Evolutionary conservation across 2,797 vertebrate genomes (phyloP).

Genomic region (Alectoris magna): DNA sequence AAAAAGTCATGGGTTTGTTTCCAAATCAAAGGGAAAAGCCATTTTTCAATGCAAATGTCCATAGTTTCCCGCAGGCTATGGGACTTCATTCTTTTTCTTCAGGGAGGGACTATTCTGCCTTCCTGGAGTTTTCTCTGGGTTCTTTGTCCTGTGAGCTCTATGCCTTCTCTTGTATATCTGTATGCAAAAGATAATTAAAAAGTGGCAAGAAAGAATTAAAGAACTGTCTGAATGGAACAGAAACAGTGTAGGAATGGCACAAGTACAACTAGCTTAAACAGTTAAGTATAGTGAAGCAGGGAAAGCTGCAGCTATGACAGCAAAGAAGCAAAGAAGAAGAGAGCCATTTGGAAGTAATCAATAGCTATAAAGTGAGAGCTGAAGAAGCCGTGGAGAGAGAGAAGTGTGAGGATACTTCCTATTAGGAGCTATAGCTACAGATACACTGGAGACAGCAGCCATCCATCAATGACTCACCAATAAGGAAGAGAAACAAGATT

Average conservation of each 20-base stretch:
- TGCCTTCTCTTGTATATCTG: not conserved
- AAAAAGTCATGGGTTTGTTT: not conserved
- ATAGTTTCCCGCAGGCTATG: not conserved
- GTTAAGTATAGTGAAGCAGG: not conserved
- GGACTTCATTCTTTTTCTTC: not conserved
- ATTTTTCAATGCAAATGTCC: not conserved
- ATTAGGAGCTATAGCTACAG: not conserved
- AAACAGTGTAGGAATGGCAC: not conserved
- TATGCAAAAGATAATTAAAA: not conserved
- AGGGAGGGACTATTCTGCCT: not conserved
- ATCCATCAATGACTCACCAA: conserved; percentile 1
- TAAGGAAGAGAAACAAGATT: not conserved
- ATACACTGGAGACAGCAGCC: not conserved
- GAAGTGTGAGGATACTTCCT: not conserved
- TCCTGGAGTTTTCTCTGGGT: not conserved
- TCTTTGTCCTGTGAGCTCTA: not conserved
- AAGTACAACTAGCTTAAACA: not conserved
- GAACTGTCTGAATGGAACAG: not conserved
- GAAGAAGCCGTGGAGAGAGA: not conserved
- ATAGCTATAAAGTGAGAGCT: not conserved
- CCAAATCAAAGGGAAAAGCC: not conserved
- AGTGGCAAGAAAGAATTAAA: not conserved
- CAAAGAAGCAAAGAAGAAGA: not conserved
- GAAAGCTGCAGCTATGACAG: not conserved
- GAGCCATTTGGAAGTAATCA: not conserved